Evolutionary conservation across 2,888 invertebrate species (phyloP).

Genomic region (Gandaritis pyraliata): DNA sequence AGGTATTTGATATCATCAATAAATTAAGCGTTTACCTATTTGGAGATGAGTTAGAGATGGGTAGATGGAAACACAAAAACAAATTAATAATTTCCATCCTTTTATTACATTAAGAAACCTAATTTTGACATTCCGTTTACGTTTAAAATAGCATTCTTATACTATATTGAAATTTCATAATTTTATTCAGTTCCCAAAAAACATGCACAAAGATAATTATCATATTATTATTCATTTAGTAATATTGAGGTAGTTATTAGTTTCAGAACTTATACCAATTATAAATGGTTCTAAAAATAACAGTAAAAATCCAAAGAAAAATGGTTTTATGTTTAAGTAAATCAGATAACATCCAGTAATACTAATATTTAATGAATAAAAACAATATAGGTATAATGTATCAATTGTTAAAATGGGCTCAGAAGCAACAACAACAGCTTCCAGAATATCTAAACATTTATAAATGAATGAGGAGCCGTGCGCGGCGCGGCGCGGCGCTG

Average conservation of each 20-base stretch:
- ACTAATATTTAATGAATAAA: constrained; percentile 54
- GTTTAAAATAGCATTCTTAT: constrained; percentile 82
- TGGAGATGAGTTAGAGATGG: no score
- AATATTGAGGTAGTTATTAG: constrained; percentile 85
- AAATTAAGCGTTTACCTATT: no score
- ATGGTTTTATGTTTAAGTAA: constrained; percentile 43
- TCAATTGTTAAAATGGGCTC: constrained; percentile 61
- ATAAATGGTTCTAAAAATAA: constrained; percentile 80
- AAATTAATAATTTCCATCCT: constrained; percentile 57
- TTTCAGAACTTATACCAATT: constrained; percentile 84
- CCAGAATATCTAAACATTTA: constrained; percentile 49
- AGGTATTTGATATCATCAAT: no score
- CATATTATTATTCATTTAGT: constrained; percentile 76
- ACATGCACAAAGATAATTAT: constrained; percentile 83
- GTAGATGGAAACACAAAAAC: constrained; percentile 39
- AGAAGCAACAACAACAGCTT: constrained; percentile 73
- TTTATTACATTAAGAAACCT: constrained; percentile 84
- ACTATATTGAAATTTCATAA: constrained; percentile 75
- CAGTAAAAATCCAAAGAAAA: constrained; percentile 69
- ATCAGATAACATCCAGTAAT: constrained; percentile 54
- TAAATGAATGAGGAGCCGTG: constrained; percentile 40
- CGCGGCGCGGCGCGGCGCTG: constrained; percentile 1
- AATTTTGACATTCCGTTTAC: constrained; percentile 81
- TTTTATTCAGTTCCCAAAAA: constrained; percentile 79
- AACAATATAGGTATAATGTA: constrained; percentile 59